Evolutionary conservation across 1,140 invertebrate species (phyloP), one percentile per base, ranked within the genome.

Genomic region (Hydropsyche tenuis): DNA sequence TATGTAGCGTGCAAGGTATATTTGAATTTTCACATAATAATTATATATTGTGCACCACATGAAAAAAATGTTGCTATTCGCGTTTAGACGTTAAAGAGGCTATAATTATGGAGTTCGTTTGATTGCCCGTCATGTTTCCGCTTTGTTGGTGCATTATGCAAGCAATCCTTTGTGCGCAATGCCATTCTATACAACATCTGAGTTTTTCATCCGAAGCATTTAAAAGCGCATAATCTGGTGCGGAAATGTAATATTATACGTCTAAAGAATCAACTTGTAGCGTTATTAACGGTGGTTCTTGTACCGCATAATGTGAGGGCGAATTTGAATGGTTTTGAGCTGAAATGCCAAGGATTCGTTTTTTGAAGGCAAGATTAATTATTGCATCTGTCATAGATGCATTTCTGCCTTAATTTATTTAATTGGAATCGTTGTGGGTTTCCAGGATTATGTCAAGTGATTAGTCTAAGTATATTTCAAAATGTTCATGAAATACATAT

Each of bases 61-160:
- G 27, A 6, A 63, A 14, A 63, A 30, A 63, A 53, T 23, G 56
- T 60, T 60, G 7, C 23, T 18, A 60, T 60, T 60, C 23, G 23
- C 56, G 25, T 60, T 37, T 42, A 65, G 63, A 42, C 63, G 30
- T 18, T 65, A 65, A 65, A 65, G 63, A 43, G 42, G 45, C 45
- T 22, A n/a, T 68, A 68, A 68, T 68, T 68, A 65, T 25, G 20
- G 30, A 12, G 11, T 65, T 20, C 14, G 20, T 43, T 45, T 43
- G 65, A 68, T 68, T 48, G 65, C 14, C 45, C 27, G 65, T 68
- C 65, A 48, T 46, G 22, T 60, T 60, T 20, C 43, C 37, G 30
- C n/a, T n/a, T 37, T 43, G 43, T 12, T 23, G 65, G 16, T 68
- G 65, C 65, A 68, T 68, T 68, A 68, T 68, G 65, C 65, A 68